These are phyloP conservation scores for Campoplex nolae DNA, from an alignment of 2,888 invertebrate species.

Conservation along the genomic window DNA sequence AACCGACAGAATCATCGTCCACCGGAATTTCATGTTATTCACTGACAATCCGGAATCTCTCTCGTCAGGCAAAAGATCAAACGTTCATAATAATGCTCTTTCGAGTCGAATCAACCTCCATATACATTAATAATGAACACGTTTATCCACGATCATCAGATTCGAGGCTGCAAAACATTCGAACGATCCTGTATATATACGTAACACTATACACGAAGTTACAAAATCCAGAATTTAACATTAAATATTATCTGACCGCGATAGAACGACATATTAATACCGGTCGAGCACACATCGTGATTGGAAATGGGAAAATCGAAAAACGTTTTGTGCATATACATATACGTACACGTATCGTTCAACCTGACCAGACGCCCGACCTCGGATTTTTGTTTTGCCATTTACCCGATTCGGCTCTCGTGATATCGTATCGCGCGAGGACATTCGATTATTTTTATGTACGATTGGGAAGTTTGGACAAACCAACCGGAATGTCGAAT, in stretches of 20 bases:
- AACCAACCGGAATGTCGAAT: conserved; percentile 54
- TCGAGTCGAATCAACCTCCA: conserved; percentile 35
- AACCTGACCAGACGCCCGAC: background rate
- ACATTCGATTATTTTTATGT: conserved; percentile 62
- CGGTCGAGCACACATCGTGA: conserved; percentile 4
- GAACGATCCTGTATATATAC: background rate
- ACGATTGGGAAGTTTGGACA: conserved; percentile 37
- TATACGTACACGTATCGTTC: background rate
- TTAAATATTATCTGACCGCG: conserved; percentile 44
- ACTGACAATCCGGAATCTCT: conserved; percentile 11
- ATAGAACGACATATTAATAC: conserved; percentile 35
- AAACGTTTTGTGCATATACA: background rate
- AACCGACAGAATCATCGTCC: background rate
- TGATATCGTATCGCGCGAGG: conserved; percentile 39
- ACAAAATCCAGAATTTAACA: background rate
- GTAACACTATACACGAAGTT: background rate
- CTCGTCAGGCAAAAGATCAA: conserved; percentile 22
- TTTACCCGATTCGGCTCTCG: conserved; percentile 36
- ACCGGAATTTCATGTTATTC: conserved; percentile 7
- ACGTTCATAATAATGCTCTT: conserved; percentile 18
- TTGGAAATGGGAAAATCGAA: conserved; percentile 45
- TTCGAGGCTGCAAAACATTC: conserved; percentile 8
- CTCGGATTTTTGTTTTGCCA: conserved; percentile 55
- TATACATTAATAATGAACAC: background rate
- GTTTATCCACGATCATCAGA: conserved; percentile 6